Conservation (phyloP, 2,888 invertebrate species). For the Drosophila siamana region DNA sequence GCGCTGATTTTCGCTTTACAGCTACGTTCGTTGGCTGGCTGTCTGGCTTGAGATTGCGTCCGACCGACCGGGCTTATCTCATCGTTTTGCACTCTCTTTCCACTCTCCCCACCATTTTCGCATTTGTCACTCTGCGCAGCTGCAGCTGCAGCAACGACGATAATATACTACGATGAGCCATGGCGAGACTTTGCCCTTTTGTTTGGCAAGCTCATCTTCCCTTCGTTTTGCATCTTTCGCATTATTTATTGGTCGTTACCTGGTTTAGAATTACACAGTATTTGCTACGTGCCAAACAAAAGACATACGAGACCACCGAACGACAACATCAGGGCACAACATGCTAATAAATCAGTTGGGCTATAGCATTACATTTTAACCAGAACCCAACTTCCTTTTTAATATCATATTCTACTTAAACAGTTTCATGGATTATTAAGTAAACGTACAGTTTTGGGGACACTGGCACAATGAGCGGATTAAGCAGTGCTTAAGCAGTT, state of each 20-base stretch:
- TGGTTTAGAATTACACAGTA: conserved; percentile 79
- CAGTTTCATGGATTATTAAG: too few relatives aligned
- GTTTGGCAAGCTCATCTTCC: conserved; percentile 18
- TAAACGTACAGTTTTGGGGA: background rate
- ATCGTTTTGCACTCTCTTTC: conserved; percentile 18
- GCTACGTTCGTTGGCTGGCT: conserved; percentile 42
- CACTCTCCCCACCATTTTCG: conserved; percentile 22
- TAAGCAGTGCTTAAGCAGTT: conserved; percentile 4
- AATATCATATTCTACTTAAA: background rate
- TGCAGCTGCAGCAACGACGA: conserved; percentile 38
- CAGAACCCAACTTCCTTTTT: background rate
- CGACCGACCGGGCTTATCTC: conserved; percentile 7
- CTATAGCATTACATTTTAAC: conserved; percentile 11
- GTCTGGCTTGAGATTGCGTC: conserved; percentile 25
- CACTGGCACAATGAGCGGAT: background rate
- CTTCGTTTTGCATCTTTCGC: conserved; percentile 50
- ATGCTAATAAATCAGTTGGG: conserved; percentile 31
- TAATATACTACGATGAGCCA: conserved; percentile 18
- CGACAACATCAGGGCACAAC: conserved; percentile 26
- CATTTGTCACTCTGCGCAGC: conserved; percentile 44
- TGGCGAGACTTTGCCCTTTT: conserved; percentile 27
- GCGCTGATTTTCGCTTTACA: conserved; percentile 49
- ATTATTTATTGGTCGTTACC: conserved; percentile 50
- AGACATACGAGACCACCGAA: conserved; percentile 53
- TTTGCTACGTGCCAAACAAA: conserved; percentile 72